These are phyloP conservation scores for Drosophila barbarae DNA, from an alignment of 2,888 invertebrate genomes.

Conservation along the genomic window DNA sequence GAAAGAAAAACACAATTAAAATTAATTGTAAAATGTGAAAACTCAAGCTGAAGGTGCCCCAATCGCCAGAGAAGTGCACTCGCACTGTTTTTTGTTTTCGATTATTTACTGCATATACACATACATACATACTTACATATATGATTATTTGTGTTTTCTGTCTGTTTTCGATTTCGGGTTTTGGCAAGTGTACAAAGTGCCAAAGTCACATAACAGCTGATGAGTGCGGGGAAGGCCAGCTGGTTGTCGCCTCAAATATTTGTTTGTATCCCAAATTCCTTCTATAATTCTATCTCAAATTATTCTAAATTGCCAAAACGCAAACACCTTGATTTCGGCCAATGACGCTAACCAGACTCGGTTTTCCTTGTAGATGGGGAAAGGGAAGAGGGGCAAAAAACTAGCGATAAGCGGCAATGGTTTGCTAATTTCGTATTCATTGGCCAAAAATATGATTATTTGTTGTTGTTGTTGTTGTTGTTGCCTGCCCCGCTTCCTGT, in stretches of 20 bases:
- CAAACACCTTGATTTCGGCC: constrained; percentile 59
- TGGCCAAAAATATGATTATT: not conserved
- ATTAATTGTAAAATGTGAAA: constrained; percentile 3
- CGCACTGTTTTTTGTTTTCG: constrained; percentile 24
- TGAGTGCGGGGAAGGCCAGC: constrained; percentile 67
- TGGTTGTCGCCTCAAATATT: constrained; percentile 44
- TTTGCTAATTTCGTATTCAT: constrained; percentile 32
- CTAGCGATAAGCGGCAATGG: constrained; percentile 5
- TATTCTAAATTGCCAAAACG: constrained; percentile 7
- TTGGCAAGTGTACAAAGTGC: constrained; percentile 54
- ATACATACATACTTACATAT: constrained; percentile 3
- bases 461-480: not conserved
- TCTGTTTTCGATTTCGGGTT: constrained; percentile 16
- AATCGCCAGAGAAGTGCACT: constrained; percentile 12
- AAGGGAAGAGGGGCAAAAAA: no score
- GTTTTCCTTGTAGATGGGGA: not conserved
- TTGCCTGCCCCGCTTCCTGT: constrained; percentile 26
- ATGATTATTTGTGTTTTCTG: constrained; percentile 8
- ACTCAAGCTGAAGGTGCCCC: constrained; percentile 22
- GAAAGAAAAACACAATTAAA: constrained; percentile 2
- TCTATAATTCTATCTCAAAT: constrained; percentile 9
- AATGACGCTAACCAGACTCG: constrained; percentile 48
- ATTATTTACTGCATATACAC: not conserved
- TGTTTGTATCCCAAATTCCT: constrained; percentile 26
- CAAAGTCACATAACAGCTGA: constrained; percentile 57